Evolutionary conservation across 2,797 vertebrate species (phyloP).

Genomic region (Protosalanx chinensis): DNA sequence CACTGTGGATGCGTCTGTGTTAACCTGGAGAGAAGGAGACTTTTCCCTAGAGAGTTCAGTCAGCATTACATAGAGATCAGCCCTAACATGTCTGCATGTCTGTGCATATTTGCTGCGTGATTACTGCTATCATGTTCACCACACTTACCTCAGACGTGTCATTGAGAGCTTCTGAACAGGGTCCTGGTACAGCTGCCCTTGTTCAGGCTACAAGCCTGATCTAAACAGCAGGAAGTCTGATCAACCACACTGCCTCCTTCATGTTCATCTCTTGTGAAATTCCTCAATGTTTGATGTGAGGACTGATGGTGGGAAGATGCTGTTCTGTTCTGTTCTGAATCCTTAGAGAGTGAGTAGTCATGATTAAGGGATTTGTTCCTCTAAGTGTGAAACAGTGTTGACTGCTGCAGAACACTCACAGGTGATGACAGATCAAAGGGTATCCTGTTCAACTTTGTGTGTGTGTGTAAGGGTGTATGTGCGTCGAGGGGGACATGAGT

Average conservation of each 20-base stretch:
- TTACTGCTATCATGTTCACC: background rate
- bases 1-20: background rate
- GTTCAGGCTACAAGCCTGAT: background rate
- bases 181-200: too few species aligned
- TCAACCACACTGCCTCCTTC: background rate
- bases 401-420: background rate
- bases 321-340: background rate
- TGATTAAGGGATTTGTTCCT: background rate
- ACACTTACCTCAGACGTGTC: background rate
- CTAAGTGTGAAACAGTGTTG: background rate
- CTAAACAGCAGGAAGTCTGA: background rate
- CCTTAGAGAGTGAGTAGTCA: background rate
- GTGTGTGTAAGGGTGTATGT: slow-evolving; percentile 18
- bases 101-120: background rate
- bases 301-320: background rate
- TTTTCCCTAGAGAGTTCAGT: background rate
- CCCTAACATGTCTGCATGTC: background rate
- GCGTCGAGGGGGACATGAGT: background rate
- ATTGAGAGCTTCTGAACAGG: background rate
- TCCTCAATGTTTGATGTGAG: background rate
- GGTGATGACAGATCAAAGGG: background rate
- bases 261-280: background rate
- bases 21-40: background rate
- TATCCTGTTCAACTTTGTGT: slow-evolving; percentile 7
- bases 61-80: background rate